Conservation (phyloP, 2,888 invertebrate genomes). For the Pterostichus niger region DNA sequence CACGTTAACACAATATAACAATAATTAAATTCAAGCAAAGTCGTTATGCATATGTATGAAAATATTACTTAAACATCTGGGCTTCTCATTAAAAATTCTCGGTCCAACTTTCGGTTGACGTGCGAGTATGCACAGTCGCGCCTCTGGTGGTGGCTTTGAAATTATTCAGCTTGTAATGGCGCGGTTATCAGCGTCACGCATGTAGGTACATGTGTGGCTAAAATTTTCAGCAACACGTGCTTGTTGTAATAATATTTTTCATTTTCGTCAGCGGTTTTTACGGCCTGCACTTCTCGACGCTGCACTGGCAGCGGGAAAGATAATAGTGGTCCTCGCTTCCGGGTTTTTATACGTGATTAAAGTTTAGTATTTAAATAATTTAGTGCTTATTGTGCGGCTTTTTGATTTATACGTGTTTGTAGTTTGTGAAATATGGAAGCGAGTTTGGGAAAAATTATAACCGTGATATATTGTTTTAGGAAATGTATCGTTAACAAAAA, state of each 20-base stretch:
- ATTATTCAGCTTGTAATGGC: not conserved
- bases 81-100: too few relatives aligned
- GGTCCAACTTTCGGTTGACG: too few relatives aligned
- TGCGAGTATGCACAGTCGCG: too few relatives aligned
- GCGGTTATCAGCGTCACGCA: not conserved
- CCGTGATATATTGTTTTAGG: conserved; percentile 9
- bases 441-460: conserved; percentile 23
- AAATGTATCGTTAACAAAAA: too few relatives aligned
- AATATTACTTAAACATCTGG: too few relatives aligned
- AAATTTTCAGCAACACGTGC: conserved; percentile 56
- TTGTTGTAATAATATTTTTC: conserved; percentile 35
- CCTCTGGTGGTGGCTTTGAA: too few relatives aligned
- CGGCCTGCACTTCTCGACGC: conserved; percentile 13
- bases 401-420: conserved; percentile 32
- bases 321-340: conserved; percentile 43
- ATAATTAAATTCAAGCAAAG: too few relatives aligned
- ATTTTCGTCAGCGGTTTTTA: conserved; percentile 49
- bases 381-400: conserved; percentile 47
- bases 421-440: conserved; percentile 38
- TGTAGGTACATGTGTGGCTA: conserved; percentile 19
- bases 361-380: conserved; percentile 52
- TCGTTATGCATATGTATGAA: too few relatives aligned
- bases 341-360: conserved; percentile 49
- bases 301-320: conserved; percentile 28
- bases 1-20: too few relatives aligned